Conservation (phyloP, 2,888 invertebrate species). For the Hemistola chrysoprasaria region DNA sequence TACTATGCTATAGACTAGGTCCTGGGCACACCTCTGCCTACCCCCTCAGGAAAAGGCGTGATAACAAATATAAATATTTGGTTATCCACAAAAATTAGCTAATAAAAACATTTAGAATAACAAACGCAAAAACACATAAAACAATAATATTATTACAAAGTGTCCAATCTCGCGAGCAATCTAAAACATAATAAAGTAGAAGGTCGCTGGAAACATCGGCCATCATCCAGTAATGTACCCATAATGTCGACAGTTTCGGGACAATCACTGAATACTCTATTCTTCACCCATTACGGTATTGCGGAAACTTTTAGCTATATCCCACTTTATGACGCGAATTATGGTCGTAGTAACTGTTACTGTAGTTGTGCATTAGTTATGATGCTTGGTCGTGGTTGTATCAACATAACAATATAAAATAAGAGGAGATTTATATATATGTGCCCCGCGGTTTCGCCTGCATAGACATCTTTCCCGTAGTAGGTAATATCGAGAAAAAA, state of each 20-base stretch:
- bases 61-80: conserved; percentile 16
- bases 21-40: too few relatives aligned
- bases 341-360: conserved; percentile 38
- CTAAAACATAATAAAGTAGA: conserved; percentile 11
- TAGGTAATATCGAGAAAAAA: too few relatives aligned
- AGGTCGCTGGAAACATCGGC: conserved; percentile 14
- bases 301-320: conserved; percentile 53
- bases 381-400: background rate
- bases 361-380: conserved; percentile 16
- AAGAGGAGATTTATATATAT: too few relatives aligned
- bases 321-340: conserved; percentile 53
- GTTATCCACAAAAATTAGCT: too few relatives aligned
- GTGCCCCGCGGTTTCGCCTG: too few relatives aligned
- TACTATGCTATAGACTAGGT: too few relatives aligned
- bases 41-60: too few relatives aligned
- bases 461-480: too few relatives aligned
- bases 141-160: conserved; percentile 18
- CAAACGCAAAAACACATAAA: conserved; percentile 22
- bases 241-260: conserved; percentile 44
- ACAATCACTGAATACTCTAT: conserved; percentile 37
- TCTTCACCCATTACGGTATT: conserved; percentile 46
- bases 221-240: conserved; percentile 35
- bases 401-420: too few relatives aligned
- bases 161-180: conserved; percentile 14
- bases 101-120: too few relatives aligned